phyloP scores from a whole-genome alignment of 2,888 invertebrate genomes.

The Agonopterix alstromeriana region DNA sequence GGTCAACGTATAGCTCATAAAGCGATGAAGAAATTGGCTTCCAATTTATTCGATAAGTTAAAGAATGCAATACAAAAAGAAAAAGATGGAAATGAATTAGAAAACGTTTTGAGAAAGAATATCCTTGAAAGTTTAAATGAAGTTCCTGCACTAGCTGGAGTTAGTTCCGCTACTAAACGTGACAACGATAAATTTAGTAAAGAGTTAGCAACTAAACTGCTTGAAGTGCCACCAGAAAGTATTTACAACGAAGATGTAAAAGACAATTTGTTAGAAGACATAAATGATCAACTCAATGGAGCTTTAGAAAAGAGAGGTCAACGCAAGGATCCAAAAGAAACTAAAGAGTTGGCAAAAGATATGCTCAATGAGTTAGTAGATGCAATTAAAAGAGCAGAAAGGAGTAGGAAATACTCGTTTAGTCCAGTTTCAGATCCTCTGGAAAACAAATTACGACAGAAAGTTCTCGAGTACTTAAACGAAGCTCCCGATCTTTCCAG shows the following conservation, averaged over 20 bases:
- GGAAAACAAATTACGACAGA: background rate
- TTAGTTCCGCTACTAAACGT: background rate
- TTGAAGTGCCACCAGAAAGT: background rate
- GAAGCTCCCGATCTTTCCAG: background rate
- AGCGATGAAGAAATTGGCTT: conserved; percentile 10
- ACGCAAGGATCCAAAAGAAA: background rate
- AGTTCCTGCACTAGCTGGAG: background rate
- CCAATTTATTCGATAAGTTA: conserved; percentile 8
- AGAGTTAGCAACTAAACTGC: background rate
- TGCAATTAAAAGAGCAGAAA: background rate
- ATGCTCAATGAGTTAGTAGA: background rate
- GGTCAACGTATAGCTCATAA: conserved; percentile 6
- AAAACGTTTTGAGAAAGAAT: background rate
- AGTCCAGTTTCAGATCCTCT: background rate
- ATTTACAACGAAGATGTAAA: background rate
- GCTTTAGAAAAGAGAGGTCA: background rate
- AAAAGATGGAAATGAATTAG: background rate
- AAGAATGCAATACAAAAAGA: background rate
- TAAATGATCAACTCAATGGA: background rate
- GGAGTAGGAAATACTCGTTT: background rate
- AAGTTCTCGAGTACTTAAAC: background rate
- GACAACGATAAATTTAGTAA: background rate
- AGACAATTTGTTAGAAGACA: background rate
- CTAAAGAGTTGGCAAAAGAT: background rate
- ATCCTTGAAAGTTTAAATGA: background rate